Conservation (phyloP, 2,888 invertebrate species). For the Acleris literana region DNA sequence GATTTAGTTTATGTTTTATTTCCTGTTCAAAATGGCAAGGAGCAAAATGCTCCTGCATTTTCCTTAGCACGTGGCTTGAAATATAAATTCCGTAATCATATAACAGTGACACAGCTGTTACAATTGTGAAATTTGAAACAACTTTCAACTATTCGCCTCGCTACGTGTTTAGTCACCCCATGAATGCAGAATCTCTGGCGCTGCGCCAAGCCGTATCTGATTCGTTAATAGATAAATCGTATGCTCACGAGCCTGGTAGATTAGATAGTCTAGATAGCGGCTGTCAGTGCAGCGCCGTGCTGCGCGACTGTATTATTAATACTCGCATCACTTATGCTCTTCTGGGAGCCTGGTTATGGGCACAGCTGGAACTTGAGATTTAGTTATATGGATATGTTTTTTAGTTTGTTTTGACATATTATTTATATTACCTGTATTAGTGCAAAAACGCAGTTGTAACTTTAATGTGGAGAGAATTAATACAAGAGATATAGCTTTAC, state of each 20-base stretch:
- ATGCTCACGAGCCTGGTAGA: conserved; percentile 14
- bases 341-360: conserved; percentile 13
- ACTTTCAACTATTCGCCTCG: conserved; percentile 29
- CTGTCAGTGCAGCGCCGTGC: conserved; percentile 8
- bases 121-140: conserved; percentile 26
- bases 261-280: neutral
- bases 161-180: conserved; percentile 50
- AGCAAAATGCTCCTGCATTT: neutral
- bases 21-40: neutral
- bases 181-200: conserved; percentile 53
- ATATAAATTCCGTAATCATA: neutral
- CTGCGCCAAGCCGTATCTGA: conserved; percentile 50
- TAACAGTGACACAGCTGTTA: conserved; percentile 5
- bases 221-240: conserved; percentile 65
- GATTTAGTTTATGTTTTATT: too few relatives aligned
- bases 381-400: too few relatives aligned
- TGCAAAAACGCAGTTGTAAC: too few relatives aligned
- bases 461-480: too few relatives aligned
- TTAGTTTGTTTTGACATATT: too few relatives aligned
- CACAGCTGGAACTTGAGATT: too few relatives aligned
- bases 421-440: too few relatives aligned
- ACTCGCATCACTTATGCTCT: conserved; percentile 1
- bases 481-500: too few relatives aligned
- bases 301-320: conserved; percentile 6
- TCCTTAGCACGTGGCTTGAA: conserved; percentile 1